Evolutionary conservation across 2,113 vertebrate genomes (phyloP), one percentile per base, ranked within the genome.

Genomic region (Lepidothrix coronata): DNA sequence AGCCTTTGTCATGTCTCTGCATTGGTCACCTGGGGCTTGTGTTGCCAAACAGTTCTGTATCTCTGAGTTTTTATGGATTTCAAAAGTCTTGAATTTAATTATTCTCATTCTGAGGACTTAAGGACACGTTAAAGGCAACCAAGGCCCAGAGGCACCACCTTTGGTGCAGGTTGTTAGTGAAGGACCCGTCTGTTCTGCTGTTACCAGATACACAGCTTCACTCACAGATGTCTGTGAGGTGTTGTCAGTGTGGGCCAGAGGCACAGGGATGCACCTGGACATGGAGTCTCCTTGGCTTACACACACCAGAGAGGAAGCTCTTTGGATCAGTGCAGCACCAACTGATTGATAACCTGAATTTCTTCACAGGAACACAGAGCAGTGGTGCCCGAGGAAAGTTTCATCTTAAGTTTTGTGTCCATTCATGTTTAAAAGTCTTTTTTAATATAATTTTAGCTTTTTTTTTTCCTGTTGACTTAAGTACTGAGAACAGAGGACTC

Each of bases 1-100:
- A 57, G 5, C 49, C 41, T 74, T 48, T 31, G 23, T 28, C 0
- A 0, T 28, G 35, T 24, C 46, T 74, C 8, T 1, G 1, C 9
- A 2, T 13, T 1, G 3, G 5, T 16, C 18, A 8, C 22, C 28
- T 4, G 33, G 15, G 30, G 13, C 14, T 61, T 15, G 5, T 41
- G 16, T 61, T 49, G 8, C 33, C 27, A 14, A 6, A 46, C 44
- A 66, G 16, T 6, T 25, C 72, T 18, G 2, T 25, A 2, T 54
- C 33, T 73, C 52, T 10, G 20, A 63, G 4, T 48, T 78, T 51
- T 39, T 28, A 12, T 18, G 18, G 24, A 33, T 48, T 92, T 81
- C 8, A 59, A 44, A 20, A 59, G 7, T 9, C 41, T 65, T 80
- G 19, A 28, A 21, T 68, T 28, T 37, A 54, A 24, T 78, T 62